Conservation (phyloP, 2,113 vertebrate genomes). For the Tenebrosternarchus preto region DNA sequence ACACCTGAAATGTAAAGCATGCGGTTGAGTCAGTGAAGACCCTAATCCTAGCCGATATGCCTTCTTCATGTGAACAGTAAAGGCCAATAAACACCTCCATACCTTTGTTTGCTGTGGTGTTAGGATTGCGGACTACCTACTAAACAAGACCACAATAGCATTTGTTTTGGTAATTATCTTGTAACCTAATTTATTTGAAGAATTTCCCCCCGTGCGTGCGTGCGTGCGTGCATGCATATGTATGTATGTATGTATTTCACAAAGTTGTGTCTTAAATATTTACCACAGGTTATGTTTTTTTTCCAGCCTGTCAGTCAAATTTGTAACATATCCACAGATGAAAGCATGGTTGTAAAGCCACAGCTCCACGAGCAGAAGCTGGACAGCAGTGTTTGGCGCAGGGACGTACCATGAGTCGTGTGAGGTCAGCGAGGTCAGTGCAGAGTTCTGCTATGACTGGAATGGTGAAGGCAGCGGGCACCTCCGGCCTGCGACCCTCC, state of each 20-base stretch:
- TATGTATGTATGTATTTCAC: background rate
- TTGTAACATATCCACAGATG: background rate
- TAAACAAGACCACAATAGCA: too few species aligned
- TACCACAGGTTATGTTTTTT: background rate
- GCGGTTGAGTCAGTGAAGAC: background rate
- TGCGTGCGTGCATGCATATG: too few species aligned
- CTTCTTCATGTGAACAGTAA: background rate
- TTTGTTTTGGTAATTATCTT: too few species aligned
- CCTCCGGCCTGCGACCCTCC: constrained; percentile 46
- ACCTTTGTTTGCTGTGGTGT: background rate
- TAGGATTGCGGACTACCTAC: too few species aligned
- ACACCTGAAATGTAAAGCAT: background rate
- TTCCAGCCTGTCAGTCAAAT: too few species aligned
- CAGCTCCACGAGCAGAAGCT: background rate
- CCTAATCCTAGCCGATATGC: too few species aligned
- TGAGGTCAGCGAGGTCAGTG: constrained; percentile 60
- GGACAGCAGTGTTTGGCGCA: background rate
- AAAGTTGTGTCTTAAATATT: background rate
- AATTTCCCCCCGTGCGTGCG: too few species aligned
- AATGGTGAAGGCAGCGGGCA: constrained; percentile 52
- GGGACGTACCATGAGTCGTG: constrained; percentile 4
- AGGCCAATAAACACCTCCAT: background rate
- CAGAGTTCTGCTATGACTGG: constrained; percentile 39
- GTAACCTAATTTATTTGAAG: too few species aligned
- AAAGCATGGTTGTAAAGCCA: background rate